Evolutionary conservation across 2,888 invertebrate species (phyloP).

Genomic region (Andrena haemorrhoa): DNA sequence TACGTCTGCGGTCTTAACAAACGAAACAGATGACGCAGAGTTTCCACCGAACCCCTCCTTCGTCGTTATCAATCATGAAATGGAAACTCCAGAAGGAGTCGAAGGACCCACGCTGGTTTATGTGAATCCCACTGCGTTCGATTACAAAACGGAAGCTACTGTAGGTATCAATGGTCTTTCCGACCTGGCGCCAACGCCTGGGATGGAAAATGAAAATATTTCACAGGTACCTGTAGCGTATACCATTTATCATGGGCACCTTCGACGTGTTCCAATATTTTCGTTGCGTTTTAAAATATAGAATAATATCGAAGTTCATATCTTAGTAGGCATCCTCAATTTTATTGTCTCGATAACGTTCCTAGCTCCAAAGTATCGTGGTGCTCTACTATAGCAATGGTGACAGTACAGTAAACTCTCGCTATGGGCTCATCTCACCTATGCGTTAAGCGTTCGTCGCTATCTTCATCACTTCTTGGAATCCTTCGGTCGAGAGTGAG

Average conservation of each 20-base stretch:
- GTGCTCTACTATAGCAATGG: no score
- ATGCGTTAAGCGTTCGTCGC: no score
- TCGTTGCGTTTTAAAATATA: not conserved
- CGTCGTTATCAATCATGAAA: conserved; percentile 78
- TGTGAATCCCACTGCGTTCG: conserved; percentile 71
- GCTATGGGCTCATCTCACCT: no score
- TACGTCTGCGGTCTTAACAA: conserved; percentile 2
- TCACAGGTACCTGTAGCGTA: conserved; percentile 9
- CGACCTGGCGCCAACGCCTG: not conserved
- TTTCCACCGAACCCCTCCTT: conserved; percentile 73
- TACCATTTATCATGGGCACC: not conserved
- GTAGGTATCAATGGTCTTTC: conserved; percentile 12
- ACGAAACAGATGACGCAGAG: conserved; percentile 4
- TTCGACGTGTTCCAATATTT: not conserved
- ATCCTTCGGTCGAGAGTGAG: no score
- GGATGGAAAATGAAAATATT: conserved; percentile 13
- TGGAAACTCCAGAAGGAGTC: conserved; percentile 80
- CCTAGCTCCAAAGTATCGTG: no score
- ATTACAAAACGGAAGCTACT: conserved; percentile 44
- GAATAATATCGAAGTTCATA: no score
- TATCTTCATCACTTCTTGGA: no score
- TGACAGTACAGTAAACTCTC: no score
- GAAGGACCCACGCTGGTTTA: conserved; percentile 81
- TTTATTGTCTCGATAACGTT: no score
- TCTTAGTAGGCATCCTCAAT: no score